Evolutionary conservation across 2,888 invertebrate genomes (phyloP).

Genomic region (Ferrisia virgata): DNA sequence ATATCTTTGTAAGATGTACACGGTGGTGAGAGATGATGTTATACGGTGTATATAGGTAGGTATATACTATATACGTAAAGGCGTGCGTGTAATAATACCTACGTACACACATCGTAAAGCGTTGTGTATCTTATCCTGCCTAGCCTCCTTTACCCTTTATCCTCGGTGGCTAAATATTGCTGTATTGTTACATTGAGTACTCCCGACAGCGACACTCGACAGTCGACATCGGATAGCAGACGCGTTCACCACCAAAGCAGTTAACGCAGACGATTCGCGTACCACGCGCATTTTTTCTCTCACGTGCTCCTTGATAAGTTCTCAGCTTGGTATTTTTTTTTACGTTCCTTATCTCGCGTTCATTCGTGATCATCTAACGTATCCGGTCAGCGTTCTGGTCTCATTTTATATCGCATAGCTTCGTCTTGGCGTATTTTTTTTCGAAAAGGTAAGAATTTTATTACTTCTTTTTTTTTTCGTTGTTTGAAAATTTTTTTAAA

Average conservation of each 20-base stretch:
- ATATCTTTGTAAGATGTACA: not conserved
- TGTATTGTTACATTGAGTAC: slow-evolving; percentile 37
- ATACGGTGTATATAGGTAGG: no score
- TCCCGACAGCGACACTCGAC: slow-evolving; percentile 34
- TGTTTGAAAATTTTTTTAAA: no score
- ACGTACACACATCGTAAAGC: slow-evolving; percentile 20
- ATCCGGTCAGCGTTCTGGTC: not conserved
- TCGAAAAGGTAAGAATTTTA: not conserved
- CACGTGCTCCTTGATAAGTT: slow-evolving; percentile 41
- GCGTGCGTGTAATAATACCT: slow-evolving; percentile 38
- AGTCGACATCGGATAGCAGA: slow-evolving; percentile 39
- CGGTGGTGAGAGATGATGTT: not conserved
- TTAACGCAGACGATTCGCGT: slow-evolving; percentile 41
- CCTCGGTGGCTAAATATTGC: slow-evolving; percentile 34
- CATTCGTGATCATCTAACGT: slow-evolving; percentile 18
- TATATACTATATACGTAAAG: no score
- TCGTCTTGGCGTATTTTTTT: not conserved
- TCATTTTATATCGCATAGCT: not conserved
- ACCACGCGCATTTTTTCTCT: slow-evolving; percentile 43
- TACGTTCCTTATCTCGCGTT: slow-evolving; percentile 10
- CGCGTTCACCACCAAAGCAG: slow-evolving; percentile 35
- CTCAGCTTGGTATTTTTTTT: not conserved
- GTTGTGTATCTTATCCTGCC: not conserved
- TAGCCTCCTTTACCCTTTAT: not conserved
- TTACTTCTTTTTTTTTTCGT: not conserved